Evolutionary conservation across 2,888 invertebrate species (phyloP).

Genomic region (Cephonodes hylas): DNA sequence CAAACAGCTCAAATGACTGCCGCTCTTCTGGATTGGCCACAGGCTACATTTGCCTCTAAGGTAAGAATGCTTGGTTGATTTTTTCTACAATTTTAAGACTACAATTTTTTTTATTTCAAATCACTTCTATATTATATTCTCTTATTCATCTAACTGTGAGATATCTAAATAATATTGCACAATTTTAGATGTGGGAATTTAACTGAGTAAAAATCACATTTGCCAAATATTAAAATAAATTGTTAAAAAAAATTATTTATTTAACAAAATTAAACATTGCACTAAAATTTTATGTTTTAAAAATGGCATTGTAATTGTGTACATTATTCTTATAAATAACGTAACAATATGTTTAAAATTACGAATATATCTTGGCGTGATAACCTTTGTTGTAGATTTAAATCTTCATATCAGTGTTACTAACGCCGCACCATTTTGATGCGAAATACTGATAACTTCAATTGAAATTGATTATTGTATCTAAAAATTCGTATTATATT

Average conservation of each 20-base stretch:
- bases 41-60: conserved; percentile 98
- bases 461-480: background rate
- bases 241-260: no score
- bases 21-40: conserved; percentile 97
- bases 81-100: background rate
- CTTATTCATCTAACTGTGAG: no score
- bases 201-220: no score
- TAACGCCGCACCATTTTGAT: background rate
- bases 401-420: conserved; percentile 4
- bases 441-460: background rate
- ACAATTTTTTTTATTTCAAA: background rate
- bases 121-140: no score
- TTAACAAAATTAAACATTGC: no score
- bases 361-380: conserved; percentile 10
- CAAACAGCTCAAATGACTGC: conserved; percentile 99
- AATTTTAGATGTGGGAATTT: no score
- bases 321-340: no score
- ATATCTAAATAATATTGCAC: no score
- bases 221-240: no score
- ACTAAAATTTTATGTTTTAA: no score
- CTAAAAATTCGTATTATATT: no score
- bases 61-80: conserved; percentile 55
- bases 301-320: no score
- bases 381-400: conserved; percentile 26
- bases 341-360: background rate